phyloP scores from a whole-genome alignment of 2,888 invertebrate genomes.

The Trachelus tabidus region DNA sequence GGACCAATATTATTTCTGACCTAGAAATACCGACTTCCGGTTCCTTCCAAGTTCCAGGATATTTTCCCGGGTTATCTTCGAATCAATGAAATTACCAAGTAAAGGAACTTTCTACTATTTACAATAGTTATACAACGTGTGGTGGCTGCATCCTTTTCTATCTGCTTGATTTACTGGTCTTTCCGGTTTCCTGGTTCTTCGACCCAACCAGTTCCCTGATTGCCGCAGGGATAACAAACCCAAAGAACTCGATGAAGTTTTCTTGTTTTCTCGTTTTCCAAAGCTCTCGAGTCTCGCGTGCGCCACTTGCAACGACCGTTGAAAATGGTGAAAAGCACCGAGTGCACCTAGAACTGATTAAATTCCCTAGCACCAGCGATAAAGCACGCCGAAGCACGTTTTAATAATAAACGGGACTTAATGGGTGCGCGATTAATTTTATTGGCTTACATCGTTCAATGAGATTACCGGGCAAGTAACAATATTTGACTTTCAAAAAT shows the following conservation, averaged over 20 bases:
- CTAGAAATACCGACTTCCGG: not conserved
- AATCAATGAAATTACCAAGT: not conserved
- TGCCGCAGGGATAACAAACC: not conserved
- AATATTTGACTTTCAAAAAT: not conserved
- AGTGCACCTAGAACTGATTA: not conserved
- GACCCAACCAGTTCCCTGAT: not conserved
- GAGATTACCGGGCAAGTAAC: not conserved
- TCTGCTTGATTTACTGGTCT: no score
- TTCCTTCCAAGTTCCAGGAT: not conserved
- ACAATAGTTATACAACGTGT: not conserved
- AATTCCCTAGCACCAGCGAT: constrained; percentile 5
- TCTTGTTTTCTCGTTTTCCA: not conserved
- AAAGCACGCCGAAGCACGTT: constrained; percentile 33
- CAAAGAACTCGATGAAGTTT: not conserved
- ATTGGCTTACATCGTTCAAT: constrained; percentile 32
- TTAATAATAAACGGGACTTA: constrained; percentile 34
- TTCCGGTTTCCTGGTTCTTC: not conserved
- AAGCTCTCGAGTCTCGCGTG: not conserved
- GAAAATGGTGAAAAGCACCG: not conserved
- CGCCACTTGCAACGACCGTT: not conserved
- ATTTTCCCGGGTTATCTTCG: not conserved
- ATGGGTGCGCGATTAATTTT: constrained; percentile 36
- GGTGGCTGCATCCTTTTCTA: not conserved
- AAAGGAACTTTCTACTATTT: not conserved
- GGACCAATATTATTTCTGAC: not conserved